Evolutionary conservation across 1,140 invertebrate genomes (phyloP), one percentile per base, ranked within the genome.

Genomic region (Nautilus pompilius): DNA sequence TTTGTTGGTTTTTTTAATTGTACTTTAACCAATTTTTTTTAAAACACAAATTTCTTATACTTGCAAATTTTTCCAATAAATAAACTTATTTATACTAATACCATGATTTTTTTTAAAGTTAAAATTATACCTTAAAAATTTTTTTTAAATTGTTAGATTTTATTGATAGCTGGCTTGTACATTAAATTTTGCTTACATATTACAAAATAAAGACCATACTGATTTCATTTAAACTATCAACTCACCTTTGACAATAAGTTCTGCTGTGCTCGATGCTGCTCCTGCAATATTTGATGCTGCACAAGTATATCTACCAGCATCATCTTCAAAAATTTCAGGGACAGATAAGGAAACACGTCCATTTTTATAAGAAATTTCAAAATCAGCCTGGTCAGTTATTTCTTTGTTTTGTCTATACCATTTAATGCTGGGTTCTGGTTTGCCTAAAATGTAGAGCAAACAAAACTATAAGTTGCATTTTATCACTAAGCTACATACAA

Each of bases 381-480:
- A 80, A 57, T 81, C 79, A 15, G 77, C 66, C 57, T 70, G 63
- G 45, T 78, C 74, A 17, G 71, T 75, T 15, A 81, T 59, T 60
- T 78, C 69, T 77, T 93, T 91, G 74, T 95, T 93, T 83, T 98
- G 96, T 79, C 93, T 89, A 83, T 93, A 98, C 96, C 96, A 99
- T 86, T 97, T 95, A 4, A 99, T 93, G 82, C 93, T 96, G 3
- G 99, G 85, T 32, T 94, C 95, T 10, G 97, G 93, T 86, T 99
- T 96, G 36, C 95, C 90, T 71, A 68, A 6, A 68, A 55, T 65
- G 54, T 34, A 45, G 4, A 41, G n/a, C n/a, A n/a, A n/a, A n/a
- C n/a, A n/a, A n/a, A n/a, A n/a, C n/a, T n/a, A n/a, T n/a, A n/a
- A n/a, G n/a, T n/a, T n/a, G 36, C 36, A 41, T n/a, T 41, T 41